These are phyloP conservation scores for Sebastes trivittatus DNA, from an alignment of 2,797 vertebrate species.

Conservation along the genomic window DNA sequence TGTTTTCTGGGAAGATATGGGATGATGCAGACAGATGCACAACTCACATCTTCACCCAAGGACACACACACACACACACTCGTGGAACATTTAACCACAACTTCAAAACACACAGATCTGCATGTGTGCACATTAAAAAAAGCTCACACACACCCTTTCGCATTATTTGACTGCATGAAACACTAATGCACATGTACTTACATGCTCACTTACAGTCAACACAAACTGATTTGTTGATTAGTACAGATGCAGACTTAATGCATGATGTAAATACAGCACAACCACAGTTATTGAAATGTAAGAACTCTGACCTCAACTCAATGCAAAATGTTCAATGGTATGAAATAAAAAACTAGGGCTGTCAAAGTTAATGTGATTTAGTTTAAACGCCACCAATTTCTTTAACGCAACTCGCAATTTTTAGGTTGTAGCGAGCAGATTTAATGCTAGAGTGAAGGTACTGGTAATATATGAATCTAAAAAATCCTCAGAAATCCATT, in stretches of 20 bases:
- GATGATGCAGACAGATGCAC: slow-evolving; percentile 76
- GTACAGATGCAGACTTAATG: slow-evolving; percentile 7
- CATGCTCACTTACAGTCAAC: slow-evolving; percentile 34
- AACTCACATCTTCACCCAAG: slow-evolving; percentile 73
- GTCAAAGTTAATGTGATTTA: neutral
- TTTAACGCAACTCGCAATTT: neutral
- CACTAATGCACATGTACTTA: slow-evolving; percentile 37
- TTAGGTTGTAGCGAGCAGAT: neutral
- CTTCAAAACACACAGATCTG: slow-evolving; percentile 67
- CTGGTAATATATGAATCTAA: neutral
- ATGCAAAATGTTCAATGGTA: neutral
- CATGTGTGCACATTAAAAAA: slow-evolving; percentile 45
- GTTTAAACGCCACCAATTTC: neutral
- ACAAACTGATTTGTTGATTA: slow-evolving; percentile 42
- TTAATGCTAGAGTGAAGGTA: neutral
- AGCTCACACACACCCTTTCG: slow-evolving; percentile 18
- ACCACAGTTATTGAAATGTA: slow-evolving; percentile 1
- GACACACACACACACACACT: slow-evolving; percentile 58
- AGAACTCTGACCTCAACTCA: slow-evolving; percentile 13
- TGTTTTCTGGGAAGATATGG: slow-evolving; percentile 78
- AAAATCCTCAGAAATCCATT: neutral
- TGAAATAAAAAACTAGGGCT: neutral
- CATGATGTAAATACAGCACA: slow-evolving; percentile 34
- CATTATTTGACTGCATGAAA: slow-evolving; percentile 33
- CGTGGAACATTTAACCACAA: slow-evolving; percentile 65